Evolutionary conservation across 2,888 invertebrate species (phyloP).

Genomic region (Spilosoma lubricipeda): DNA sequence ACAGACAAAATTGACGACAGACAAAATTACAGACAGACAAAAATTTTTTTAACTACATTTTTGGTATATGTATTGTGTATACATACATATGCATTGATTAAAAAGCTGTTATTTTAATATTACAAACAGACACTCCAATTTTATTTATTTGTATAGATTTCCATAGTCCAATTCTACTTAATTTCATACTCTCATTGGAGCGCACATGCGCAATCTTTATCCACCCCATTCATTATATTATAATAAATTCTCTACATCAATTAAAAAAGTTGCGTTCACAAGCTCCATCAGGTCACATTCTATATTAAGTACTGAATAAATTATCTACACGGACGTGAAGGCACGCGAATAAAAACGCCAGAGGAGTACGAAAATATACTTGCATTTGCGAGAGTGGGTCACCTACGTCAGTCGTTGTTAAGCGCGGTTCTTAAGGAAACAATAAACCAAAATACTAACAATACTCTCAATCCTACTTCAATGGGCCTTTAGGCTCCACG

Average conservation of each 20-base stretch:
- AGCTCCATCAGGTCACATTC: conserved; percentile 35
- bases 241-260: conserved; percentile 8
- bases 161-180: background rate
- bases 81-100: too few species aligned
- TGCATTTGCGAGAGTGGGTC: conserved; percentile 35
- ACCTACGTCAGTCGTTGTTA: conserved; percentile 40
- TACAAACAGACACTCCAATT: too few species aligned
- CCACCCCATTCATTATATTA: background rate
- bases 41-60: too few species aligned
- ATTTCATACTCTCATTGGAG: background rate
- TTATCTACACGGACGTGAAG: conserved; percentile 35
- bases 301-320: conserved; percentile 37
- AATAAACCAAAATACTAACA: conserved; percentile 56
- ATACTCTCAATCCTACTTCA: conserved; percentile 52
- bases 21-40: too few species aligned
- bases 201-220: background rate
- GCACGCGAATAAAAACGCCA: conserved; percentile 42
- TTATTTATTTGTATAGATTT: too few species aligned
- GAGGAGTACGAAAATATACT: conserved; percentile 30
- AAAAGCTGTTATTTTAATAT: too few species aligned
- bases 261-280: conserved; percentile 21
- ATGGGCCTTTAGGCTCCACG: conserved; percentile 49
- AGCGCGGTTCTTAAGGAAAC: conserved; percentile 46
- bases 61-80: too few species aligned
- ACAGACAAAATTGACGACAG: too few species aligned